These are phyloP conservation scores for Phainopepla nitens DNA, from an alignment of 2,113 vertebrate genomes.

Conservation along the genomic window DNA sequence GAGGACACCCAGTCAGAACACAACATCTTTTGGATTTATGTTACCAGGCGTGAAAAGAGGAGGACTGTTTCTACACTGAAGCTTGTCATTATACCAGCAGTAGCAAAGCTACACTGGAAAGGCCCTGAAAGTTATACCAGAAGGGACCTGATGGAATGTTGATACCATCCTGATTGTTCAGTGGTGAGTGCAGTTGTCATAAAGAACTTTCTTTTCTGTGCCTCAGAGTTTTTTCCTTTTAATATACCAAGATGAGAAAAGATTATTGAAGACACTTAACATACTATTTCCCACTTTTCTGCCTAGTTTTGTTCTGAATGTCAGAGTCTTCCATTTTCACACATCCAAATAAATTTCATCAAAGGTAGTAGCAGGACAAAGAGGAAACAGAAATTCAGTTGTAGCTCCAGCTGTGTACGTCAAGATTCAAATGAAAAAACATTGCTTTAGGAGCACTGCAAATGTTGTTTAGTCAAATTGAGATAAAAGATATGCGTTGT, in stretches of 20 bases:
- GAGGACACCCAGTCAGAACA: background rate
- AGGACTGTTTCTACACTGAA: background rate
- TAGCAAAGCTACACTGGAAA: background rate
- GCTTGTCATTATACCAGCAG: background rate
- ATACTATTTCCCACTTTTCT: background rate
- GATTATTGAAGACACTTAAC: background rate
- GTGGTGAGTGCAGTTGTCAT: background rate
- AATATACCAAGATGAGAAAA: background rate
- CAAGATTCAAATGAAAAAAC: background rate
- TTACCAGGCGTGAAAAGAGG: background rate
- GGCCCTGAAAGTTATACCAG: background rate
- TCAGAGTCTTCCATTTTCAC: background rate
- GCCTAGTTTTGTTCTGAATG: background rate
- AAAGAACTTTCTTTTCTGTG: background rate
- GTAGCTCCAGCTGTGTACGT: background rate
- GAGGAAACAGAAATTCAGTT: background rate
- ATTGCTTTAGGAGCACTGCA: background rate
- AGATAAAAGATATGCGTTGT: background rate
- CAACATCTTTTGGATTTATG: background rate
- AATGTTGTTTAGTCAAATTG: background rate
- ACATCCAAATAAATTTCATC: background rate
- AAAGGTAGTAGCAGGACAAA: background rate
- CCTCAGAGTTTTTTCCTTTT: background rate
- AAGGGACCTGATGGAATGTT: background rate
- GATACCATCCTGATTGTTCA: background rate